Evolutionary conservation across 2,113 vertebrate genomes (phyloP).

Genomic region (Bucco capensis): DNA sequence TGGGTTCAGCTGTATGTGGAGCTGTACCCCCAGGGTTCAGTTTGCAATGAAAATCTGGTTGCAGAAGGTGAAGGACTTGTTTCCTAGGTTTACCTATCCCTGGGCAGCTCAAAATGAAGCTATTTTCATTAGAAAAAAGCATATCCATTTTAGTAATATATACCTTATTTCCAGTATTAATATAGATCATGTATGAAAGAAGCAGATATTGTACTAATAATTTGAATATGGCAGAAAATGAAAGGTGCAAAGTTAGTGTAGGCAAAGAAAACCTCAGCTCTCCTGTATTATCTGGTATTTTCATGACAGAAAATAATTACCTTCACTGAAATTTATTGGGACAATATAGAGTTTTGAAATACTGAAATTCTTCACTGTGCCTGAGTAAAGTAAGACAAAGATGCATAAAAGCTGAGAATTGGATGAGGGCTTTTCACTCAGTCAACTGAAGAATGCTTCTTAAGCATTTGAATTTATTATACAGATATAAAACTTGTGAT

Average conservation of each 20-base stretch:
- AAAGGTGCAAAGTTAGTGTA: background rate
- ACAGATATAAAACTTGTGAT: background rate
- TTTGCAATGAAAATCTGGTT: background rate
- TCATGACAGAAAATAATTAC: background rate
- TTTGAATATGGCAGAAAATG: background rate
- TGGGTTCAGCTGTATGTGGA: background rate
- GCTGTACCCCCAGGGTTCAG: background rate
- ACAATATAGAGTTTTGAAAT: background rate
- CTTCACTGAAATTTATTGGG: background rate
- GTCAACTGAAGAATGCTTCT: background rate
- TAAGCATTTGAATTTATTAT: background rate
- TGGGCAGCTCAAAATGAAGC: background rate
- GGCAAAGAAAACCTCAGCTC: background rate
- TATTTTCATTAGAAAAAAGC: background rate
- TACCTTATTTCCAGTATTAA: background rate
- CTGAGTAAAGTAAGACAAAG: background rate
- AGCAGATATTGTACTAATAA: background rate
- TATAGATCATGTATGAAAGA: background rate
- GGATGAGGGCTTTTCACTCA: background rate
- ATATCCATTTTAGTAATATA: background rate
- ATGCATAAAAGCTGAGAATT: background rate
- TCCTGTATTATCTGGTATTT: background rate
- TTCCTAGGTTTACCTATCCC: background rate
- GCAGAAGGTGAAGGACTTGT: background rate
- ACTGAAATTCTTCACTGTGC: background rate